Percentiles rank a stretch among this genome's conserved stretches.
These are phyloP conservation scores for Origma solitaria DNA, from an alignment of 2,113 vertebrate genomes.

Conservation along the genomic window DNA sequence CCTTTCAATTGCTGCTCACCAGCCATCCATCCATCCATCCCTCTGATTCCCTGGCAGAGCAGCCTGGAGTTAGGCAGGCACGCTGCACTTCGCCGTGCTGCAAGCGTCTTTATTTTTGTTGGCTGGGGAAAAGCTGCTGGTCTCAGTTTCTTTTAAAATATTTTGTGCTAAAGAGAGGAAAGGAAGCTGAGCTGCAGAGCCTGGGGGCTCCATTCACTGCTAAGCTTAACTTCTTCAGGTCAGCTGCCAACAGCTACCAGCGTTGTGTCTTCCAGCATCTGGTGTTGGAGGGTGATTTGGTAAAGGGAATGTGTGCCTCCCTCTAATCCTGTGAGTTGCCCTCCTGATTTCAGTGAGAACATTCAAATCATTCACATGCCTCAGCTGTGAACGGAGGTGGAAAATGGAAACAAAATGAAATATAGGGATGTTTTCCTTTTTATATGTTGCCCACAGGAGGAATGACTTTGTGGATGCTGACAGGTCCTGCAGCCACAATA, in stretches of 20 bases:
- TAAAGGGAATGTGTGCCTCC: not conserved
- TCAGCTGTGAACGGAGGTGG: not conserved
- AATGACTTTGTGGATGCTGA: not conserved
- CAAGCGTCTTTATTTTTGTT: not conserved
- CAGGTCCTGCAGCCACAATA: not conserved
- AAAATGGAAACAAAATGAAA: not conserved
- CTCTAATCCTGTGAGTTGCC: not conserved
- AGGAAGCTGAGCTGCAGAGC: not conserved
- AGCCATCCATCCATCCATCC: too few species aligned
- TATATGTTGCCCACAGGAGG: not conserved
- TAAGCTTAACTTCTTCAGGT: not conserved
- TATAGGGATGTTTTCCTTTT: not conserved
- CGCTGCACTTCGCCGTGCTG: not conserved
- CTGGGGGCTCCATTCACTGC: not conserved
- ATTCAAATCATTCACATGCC: not conserved
- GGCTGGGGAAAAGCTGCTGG: not conserved
- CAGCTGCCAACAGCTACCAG: constrained; percentile 11
- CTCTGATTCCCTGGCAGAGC: not conserved
- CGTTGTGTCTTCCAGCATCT: not conserved
- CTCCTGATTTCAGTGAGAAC: not conserved
- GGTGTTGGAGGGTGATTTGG: not conserved
- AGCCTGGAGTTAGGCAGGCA: not conserved
- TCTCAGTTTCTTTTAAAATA: constrained; percentile 27
- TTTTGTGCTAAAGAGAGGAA: not conserved
- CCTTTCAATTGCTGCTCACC: not conserved